Conservation (phyloP, 2,888 invertebrate genomes). For the Fragum sueziense region DNA sequence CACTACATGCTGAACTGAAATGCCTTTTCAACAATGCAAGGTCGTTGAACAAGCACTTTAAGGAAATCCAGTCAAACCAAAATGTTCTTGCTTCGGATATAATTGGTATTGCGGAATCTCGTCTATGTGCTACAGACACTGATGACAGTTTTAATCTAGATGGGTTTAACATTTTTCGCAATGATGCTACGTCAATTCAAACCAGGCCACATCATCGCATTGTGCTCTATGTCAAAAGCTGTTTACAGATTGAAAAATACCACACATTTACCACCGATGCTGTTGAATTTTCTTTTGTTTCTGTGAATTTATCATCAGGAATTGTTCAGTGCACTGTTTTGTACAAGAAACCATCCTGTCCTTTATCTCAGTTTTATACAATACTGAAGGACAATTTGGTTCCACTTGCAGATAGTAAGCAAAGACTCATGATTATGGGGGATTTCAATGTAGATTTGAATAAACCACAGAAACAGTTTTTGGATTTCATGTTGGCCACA, state of each 20-base stretch:
- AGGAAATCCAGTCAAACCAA: constrained; percentile 33
- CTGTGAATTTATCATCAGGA: not conserved
- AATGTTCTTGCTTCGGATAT: constrained; percentile 40
- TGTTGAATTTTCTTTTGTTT: not conserved
- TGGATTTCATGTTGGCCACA: too few relatives aligned
- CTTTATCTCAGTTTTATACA: too few relatives aligned
- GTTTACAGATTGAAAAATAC: not conserved
- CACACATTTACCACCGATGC: not conserved
- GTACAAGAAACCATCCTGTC: not conserved
- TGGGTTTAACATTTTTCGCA: constrained; percentile 18
- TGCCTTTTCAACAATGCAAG: constrained; percentile 39
- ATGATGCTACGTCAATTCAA: not conserved
- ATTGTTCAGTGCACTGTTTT: not conserved
- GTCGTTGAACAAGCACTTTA: constrained; percentile 35
- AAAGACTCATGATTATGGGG: too few relatives aligned
- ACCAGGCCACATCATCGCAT: constrained; percentile 34
- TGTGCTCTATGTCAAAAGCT: constrained; percentile 14
- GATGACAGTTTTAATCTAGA: constrained; percentile 16
- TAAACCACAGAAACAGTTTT: too few relatives aligned
- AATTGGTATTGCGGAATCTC: constrained; percentile 39
- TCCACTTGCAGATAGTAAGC: too few relatives aligned
- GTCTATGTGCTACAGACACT: constrained; percentile 28
- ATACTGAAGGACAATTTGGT: too few relatives aligned
- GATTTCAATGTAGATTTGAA: too few relatives aligned
- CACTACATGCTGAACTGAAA: not conserved